Conservation (phyloP, 2,888 invertebrate genomes). For the Synergus laeviventris region DNA sequence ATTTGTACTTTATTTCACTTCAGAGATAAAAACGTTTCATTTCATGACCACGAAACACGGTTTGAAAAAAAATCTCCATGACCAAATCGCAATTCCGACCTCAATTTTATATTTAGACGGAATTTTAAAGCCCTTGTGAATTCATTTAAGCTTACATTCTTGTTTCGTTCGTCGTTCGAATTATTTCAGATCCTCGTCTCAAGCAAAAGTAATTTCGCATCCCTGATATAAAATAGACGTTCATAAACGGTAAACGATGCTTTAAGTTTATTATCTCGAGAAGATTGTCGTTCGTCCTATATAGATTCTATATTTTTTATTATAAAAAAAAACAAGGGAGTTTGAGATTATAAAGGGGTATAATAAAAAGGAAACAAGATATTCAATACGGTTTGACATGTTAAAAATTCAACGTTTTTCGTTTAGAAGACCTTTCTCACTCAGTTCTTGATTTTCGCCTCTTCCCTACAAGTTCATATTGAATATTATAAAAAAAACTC, state of each 20-base stretch:
- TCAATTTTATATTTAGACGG: neutral
- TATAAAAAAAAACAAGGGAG: slow-evolving; percentile 38
- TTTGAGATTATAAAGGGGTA: neutral
- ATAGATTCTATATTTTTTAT: slow-evolving; percentile 33
- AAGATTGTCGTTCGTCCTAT: slow-evolving; percentile 58
- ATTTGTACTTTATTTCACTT: neutral
- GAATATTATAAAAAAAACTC: slow-evolving; percentile 13
- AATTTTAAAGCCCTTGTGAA: slow-evolving; percentile 37
- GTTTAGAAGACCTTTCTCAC: neutral
- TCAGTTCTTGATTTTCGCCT: neutral
- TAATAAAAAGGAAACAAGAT: neutral
- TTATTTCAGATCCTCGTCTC: slow-evolving; percentile 56
- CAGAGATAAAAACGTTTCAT: neutral
- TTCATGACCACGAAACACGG: neutral
- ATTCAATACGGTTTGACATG: too few species aligned
- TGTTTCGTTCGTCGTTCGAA: slow-evolving; percentile 45
- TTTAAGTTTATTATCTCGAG: slow-evolving; percentile 65
- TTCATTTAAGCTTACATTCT: slow-evolving; percentile 46
- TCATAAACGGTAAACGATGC: slow-evolving; percentile 53
- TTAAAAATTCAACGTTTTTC: neutral
- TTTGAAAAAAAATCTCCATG: neutral
- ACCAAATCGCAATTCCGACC: neutral
- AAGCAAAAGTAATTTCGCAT: slow-evolving; percentile 63
- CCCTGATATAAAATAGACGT: slow-evolving; percentile 44
- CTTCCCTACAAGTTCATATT: slow-evolving; percentile 10